A percentile compares a stretch with the other conserved stretches of the same genome.
These are phyloP conservation scores for Lasioglossum morio DNA, from an alignment of 2,888 invertebrate species.

Conservation along the genomic window DNA sequence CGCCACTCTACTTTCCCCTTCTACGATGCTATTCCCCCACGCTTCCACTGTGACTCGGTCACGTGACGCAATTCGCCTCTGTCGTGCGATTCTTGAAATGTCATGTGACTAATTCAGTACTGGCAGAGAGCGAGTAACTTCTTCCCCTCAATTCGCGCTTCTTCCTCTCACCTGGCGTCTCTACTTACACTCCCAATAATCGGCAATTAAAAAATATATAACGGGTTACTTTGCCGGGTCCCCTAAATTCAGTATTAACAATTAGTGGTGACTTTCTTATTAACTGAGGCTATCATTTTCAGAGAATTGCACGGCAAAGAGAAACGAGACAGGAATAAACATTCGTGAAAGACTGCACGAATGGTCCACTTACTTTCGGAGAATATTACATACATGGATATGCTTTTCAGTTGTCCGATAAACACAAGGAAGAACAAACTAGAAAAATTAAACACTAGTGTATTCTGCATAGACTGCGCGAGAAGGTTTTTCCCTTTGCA, in stretches of 20 bases:
- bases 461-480: slow-evolving; percentile 1
- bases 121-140: no score
- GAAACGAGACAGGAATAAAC: neutral
- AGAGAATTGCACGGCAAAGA: neutral
- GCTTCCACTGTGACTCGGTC: no score
- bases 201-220: neutral
- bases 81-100: no score
- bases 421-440: neutral
- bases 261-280: neutral
- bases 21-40: no score
- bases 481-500: slow-evolving; percentile 18
- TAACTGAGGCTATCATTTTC: neutral
- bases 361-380: neutral
- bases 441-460: slow-evolving; percentile 21
- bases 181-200: neutral
- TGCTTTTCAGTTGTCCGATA: neutral
- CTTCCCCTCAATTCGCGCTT: no score
- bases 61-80: no score
- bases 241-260: neutral
- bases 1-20: no score
- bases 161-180: no score
- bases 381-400: neutral
- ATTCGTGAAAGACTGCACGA: neutral
- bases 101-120: no score
- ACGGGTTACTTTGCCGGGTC: neutral